A percentile compares a stretch with the other conserved stretches of the same genome.
Conservation (phyloP, 2,113 vertebrate species). For the Ibidorhyncha struthersii region DNA sequence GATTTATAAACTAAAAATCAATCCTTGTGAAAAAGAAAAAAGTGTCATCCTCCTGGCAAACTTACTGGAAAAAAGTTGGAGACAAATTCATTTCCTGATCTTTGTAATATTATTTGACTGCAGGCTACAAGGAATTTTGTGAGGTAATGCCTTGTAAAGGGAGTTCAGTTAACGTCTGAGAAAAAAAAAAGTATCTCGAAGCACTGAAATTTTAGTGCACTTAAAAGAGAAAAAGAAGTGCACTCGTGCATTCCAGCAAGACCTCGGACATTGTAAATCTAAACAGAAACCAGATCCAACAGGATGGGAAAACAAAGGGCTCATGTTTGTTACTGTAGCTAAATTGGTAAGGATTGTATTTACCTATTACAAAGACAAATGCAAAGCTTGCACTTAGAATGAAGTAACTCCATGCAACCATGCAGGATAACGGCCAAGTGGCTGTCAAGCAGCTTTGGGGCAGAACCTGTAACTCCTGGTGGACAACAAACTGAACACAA, state of each 20-base stretch:
- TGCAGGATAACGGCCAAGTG: background rate
- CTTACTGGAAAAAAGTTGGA: background rate
- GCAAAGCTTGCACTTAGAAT: background rate
- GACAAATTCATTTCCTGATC: slow-evolving; percentile 1
- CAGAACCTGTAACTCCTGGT: background rate
- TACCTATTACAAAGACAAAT: background rate
- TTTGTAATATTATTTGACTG: slow-evolving; percentile 7
- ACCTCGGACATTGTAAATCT: background rate
- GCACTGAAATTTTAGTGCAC: background rate
- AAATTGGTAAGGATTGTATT: background rate
- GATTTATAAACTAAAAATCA: background rate
- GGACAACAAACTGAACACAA: background rate
- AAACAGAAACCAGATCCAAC: background rate
- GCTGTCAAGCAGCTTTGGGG: background rate
- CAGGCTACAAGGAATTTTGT: background rate
- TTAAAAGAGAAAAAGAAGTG: background rate
- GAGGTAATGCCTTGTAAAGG: slow-evolving; percentile 6
- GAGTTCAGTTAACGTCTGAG: background rate
- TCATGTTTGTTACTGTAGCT: accelerated
- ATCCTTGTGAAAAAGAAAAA: background rate
- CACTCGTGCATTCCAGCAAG: background rate
- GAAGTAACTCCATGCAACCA: background rate
- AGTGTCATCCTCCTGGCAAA: background rate
- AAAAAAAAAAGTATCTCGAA: background rate
- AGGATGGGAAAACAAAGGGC: background rate